A percentile compares a stretch with the other conserved stretches of the same genome.
These are phyloP conservation scores for Virgularia gustaviana DNA, from an alignment of 92 coral and sea anemone genomes.

Conservation along the genomic window DNA sequence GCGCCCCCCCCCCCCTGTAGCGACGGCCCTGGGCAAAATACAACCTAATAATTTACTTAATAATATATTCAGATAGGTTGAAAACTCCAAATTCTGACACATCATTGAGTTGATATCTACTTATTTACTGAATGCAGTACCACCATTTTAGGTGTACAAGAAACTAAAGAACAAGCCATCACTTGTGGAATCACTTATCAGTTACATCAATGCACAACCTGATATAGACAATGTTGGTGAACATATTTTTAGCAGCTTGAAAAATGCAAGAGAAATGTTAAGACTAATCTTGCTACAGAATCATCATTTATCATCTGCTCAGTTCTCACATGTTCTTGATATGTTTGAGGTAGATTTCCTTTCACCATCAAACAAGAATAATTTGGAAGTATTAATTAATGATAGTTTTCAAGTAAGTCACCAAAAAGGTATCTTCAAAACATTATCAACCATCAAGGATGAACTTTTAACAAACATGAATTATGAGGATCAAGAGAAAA, in stretches of 20 bases:
- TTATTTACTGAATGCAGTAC: no score
- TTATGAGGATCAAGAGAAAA: no score
- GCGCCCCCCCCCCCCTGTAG: no score
- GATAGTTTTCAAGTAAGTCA: conserved; percentile 15
- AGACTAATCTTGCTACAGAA: conserved; percentile 4
- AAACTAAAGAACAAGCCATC: conserved; percentile 31
- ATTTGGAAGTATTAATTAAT: neutral
- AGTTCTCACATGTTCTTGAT: conserved; percentile 28
- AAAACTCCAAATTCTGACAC: no score
- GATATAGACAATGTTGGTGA: neutral
- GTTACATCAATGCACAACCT: neutral
- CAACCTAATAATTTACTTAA: no score
- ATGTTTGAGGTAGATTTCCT: conserved; percentile 16
- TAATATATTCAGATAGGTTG: no score
- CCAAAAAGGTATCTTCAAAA: conserved; percentile 12
- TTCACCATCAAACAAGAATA: neutral
- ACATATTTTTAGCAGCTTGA: neutral
- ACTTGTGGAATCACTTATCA: conserved; percentile 7
- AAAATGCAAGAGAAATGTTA: conserved; percentile 9
- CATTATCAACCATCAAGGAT: conserved; percentile 26
- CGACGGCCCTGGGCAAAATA: no score
- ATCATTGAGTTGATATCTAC: no score
- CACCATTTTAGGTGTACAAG: conserved; percentile 21
- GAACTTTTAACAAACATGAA: neutral
- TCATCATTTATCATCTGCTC: conserved; percentile 34